A percentile compares a stretch with the other conserved stretches of the same genome.
These are phyloP conservation scores for Euproctis similis DNA, from an alignment of 2,888 invertebrate species.

Conservation along the genomic window DNA sequence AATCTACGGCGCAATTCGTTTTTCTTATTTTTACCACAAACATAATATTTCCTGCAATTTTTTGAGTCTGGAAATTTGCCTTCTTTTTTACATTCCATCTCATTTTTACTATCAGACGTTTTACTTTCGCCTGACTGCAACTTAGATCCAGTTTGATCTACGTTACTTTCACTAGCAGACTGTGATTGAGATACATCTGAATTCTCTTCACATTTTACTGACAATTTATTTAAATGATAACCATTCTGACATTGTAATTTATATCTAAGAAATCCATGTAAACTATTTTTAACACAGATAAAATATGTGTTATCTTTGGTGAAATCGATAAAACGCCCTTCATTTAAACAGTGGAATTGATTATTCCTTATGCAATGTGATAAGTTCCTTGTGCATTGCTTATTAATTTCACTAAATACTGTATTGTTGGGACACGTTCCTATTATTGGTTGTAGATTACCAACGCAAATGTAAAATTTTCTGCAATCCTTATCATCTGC, in stretches of 20 bases:
- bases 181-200: conserved; percentile 9
- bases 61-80: conserved; percentile 34
- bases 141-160: conserved; percentile 20
- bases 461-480: conserved; percentile 69
- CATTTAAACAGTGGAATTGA: conserved; percentile 60
- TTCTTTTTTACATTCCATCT: conserved; percentile 26
- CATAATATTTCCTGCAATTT: conserved; percentile 61
- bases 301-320: conserved; percentile 55
- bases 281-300: conserved; percentile 48
- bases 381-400: conserved; percentile 62
- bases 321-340: conserved; percentile 54
- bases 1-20: conserved; percentile 38
- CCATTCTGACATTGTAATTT: conserved; percentile 53
- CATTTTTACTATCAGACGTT: conserved; percentile 2
- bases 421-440: conserved; percentile 54
- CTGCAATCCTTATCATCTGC: conserved; percentile 62
- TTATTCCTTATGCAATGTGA: conserved; percentile 64
- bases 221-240: conserved; percentile 45
- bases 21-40: conserved; percentile 46
- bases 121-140: conserved; percentile 11
- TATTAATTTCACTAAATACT: conserved; percentile 59
- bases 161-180: conserved; percentile 18
- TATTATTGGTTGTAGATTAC: conserved; percentile 35
- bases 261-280: conserved; percentile 39
- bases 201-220: conserved; percentile 37